Evolutionary conservation across 2,888 invertebrate genomes (phyloP).

Genomic region (Campoletis raptor): DNA sequence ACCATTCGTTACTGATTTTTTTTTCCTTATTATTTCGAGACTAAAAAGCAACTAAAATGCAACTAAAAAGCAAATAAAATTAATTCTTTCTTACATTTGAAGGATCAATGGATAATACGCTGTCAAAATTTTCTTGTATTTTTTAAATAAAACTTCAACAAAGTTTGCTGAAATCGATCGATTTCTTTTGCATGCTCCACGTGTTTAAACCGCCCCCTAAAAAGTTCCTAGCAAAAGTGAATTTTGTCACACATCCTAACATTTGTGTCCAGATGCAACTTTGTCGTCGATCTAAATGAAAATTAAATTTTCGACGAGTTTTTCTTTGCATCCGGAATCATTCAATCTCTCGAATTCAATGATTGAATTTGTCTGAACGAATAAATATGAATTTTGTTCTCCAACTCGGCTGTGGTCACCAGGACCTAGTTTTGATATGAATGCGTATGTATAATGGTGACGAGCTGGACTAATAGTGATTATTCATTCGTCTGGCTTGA

Average conservation of each 20-base stretch:
- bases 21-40: no score
- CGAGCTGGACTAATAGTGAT: conserved; percentile 46
- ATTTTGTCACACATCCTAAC: background rate
- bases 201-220: no score
- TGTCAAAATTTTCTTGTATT: no score
- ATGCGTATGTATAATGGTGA: conserved; percentile 12
- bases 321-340: background rate
- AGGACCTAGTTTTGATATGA: conserved; percentile 12
- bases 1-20: no score
- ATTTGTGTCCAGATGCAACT: background rate
- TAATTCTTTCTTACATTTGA: no score
- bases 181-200: no score
- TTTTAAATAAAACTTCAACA: no score
- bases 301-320: background rate
- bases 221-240: background rate
- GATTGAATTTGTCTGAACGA: background rate
- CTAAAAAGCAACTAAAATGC: no score
- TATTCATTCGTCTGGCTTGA: conserved; percentile 52
- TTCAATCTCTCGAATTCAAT: background rate
- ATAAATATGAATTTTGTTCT: background rate
- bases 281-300: background rate
- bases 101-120: no score
- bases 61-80: no score
- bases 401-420: background rate
- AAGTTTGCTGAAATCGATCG: no score